phyloP scores from a whole-genome alignment of 1,140 invertebrate genomes.

The Bombus balteatus region DNA sequence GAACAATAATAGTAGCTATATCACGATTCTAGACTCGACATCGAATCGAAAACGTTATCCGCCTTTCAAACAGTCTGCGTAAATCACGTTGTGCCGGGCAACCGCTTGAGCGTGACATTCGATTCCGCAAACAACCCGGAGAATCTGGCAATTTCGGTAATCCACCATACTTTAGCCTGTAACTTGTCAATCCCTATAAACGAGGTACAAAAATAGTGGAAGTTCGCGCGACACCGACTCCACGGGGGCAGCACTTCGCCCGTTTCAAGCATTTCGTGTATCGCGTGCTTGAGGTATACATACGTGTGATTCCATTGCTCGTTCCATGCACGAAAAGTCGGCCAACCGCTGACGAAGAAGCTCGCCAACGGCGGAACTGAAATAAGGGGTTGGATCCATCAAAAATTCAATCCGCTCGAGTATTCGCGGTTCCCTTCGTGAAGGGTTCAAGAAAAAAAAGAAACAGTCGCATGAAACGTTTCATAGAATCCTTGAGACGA shows the following conservation, averaged over 20 bases:
- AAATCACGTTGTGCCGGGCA: conserved; percentile 13
- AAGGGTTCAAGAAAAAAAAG: conserved; percentile 31
- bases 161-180: conserved; percentile 19
- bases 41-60: neutral
- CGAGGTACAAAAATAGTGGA: conserved; percentile 54
- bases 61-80: conserved; percentile 1
- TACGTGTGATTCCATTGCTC: conserved; percentile 21
- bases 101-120: conserved; percentile 42
- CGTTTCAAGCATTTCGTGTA: conserved; percentile 7
- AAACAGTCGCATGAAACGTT: conserved; percentile 57
- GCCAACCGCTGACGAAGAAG: conserved; percentile 3
- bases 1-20: neutral
- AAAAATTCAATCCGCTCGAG: conserved; percentile 73
- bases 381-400: conserved; percentile 45
- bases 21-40: too few species aligned
- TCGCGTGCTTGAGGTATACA: conserved; percentile 39
- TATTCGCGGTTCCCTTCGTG: conserved; percentile 45
- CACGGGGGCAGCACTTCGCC: neutral
- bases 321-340: conserved; percentile 18
- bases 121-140: conserved; percentile 45
- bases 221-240: conserved; percentile 42
- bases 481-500: conserved; percentile 54
- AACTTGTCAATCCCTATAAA: conserved; percentile 52
- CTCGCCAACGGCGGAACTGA: neutral
- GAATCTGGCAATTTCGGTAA: conserved; percentile 43